Evolutionary conservation across 2,888 invertebrate genomes (phyloP).

Genomic region (Meta bourneti): DNA sequence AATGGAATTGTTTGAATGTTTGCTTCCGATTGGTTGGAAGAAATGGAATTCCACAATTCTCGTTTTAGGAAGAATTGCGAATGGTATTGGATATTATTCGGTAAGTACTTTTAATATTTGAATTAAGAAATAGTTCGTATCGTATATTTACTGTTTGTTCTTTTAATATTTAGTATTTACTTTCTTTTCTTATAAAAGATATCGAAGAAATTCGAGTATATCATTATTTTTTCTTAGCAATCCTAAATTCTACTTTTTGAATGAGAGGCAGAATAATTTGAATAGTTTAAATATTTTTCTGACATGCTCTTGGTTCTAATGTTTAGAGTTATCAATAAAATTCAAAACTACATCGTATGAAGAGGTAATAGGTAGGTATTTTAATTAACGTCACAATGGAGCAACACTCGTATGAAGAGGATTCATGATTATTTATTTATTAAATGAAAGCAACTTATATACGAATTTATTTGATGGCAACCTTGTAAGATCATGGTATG

Average conservation of each 20-base stretch:
- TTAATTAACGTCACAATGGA: too few species aligned
- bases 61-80: background rate
- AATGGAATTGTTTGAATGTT: slow-evolving; percentile 33
- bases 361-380: too few species aligned
- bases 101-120: background rate
- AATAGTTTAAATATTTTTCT: background rate
- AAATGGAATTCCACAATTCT: background rate
- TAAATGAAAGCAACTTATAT: too few species aligned
- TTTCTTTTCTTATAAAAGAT: background rate
- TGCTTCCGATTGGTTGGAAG: background rate
- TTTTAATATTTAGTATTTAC: background rate
- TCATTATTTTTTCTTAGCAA: background rate
- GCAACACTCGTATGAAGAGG: too few species aligned
- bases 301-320: background rate
- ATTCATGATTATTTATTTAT: too few species aligned
- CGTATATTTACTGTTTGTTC: background rate
- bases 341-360: too few species aligned
- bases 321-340: too few species aligned
- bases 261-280: background rate
- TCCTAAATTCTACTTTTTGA: background rate
- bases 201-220: background rate
- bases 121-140: background rate
- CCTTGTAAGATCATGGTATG: too few species aligned
- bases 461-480: too few species aligned
- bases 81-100: background rate